phyloP scores from a whole-genome alignment of 1,140 invertebrate genomes.

The Hyposmocoma kahamanoa region DNA sequence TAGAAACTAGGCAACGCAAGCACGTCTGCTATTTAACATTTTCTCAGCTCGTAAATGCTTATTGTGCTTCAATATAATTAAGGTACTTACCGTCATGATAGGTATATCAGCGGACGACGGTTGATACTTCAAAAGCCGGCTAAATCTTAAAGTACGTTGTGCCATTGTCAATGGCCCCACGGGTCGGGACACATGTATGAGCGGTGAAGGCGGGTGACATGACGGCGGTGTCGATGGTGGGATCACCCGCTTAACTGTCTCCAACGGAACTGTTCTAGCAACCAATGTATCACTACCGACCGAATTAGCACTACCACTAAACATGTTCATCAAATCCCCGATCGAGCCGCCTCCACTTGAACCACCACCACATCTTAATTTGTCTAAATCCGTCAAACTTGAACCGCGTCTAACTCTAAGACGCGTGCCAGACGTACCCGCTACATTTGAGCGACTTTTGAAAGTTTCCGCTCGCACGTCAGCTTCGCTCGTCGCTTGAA shows the following conservation, averaged over 20 bases:
- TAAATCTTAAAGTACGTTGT: slow-evolving; percentile 79
- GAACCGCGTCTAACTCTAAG: slow-evolving; percentile 79
- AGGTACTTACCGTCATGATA: slow-evolving; percentile 53
- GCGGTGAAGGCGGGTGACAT: slow-evolving; percentile 54
- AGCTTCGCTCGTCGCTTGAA: slow-evolving; percentile 57
- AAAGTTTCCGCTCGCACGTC: slow-evolving; percentile 52
- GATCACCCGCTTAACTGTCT: slow-evolving; percentile 77
- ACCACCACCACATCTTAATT: slow-evolving; percentile 72
- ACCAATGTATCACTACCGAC: slow-evolving; percentile 79
- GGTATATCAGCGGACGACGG: slow-evolving; percentile 55
- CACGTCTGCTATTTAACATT: too few relatives aligned
- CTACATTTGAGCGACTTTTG: slow-evolving; percentile 27
- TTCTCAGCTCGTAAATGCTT: too few relatives aligned
- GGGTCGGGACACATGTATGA: slow-evolving; percentile 51
- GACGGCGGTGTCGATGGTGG: slow-evolving; percentile 48
- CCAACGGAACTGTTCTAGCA: slow-evolving; percentile 80
- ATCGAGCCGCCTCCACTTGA: slow-evolving; percentile 78
- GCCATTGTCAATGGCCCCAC: slow-evolving; percentile 74
- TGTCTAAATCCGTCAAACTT: slow-evolving; percentile 82
- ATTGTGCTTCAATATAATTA: too few relatives aligned
- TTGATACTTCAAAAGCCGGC: slow-evolving; percentile 76
- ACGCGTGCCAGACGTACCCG: slow-evolving; percentile 34
- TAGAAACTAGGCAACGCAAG: too few relatives aligned
- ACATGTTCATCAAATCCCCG: slow-evolving; percentile 86
- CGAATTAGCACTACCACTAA: slow-evolving; percentile 80